Percentiles rank a stretch among this genome's conserved stretches.
Evolutionary conservation across 2,888 invertebrate species (phyloP).

Genomic region (Pristionchus mayeri): DNA sequence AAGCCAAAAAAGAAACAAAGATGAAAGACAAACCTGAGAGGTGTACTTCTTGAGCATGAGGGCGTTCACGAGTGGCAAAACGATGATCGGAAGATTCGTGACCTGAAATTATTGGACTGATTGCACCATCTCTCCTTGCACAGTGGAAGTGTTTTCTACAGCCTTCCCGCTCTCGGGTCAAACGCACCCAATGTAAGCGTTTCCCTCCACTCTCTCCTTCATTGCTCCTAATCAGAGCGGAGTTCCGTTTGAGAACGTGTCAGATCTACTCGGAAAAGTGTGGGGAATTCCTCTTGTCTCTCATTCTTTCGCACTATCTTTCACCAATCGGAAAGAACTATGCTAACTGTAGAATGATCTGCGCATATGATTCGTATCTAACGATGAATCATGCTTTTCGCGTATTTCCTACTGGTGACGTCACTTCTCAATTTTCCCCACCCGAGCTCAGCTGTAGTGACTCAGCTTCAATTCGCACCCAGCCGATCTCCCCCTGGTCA

Average conservation of each 20-base stretch:
- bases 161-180: too few species aligned
- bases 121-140: too few species aligned
- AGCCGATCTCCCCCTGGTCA: background rate
- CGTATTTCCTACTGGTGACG: background rate
- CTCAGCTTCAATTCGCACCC: background rate
- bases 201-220: background rate
- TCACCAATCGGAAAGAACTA: too few species aligned
- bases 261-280: background rate
- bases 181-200: background rate
- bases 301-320: too few species aligned
- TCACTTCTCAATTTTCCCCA: background rate
- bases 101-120: conserved; percentile 57
- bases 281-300: too few species aligned
- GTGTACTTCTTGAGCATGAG: conserved; percentile 69
- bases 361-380: too few species aligned
- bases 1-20: too few species aligned
- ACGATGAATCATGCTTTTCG: too few species aligned
- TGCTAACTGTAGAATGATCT: too few species aligned
- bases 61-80: conserved; percentile 70
- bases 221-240: background rate
- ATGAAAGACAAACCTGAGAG: conserved; percentile 20
- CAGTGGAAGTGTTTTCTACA: too few species aligned
- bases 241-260: background rate
- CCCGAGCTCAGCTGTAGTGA: background rate
- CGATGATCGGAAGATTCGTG: conserved; percentile 73